phyloP scores from a whole-genome alignment of 2,888 invertebrate genomes.

The Harpalus rufipes region DNA sequence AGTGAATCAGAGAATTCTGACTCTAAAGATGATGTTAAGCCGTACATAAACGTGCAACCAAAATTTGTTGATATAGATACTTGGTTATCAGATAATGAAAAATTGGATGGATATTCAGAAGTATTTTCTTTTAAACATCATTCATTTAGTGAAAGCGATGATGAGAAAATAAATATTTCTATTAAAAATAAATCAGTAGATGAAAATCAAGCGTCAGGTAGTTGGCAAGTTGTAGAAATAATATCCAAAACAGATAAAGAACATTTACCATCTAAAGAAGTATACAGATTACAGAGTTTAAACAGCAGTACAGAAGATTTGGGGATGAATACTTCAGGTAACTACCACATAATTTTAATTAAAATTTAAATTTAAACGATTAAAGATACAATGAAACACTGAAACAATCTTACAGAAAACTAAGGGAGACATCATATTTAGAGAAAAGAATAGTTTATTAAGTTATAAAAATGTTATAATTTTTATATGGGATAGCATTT shows the following conservation, averaged over 20 bases:
- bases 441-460: too few relatives aligned
- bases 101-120: constrained; percentile 62
- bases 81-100: constrained; percentile 63
- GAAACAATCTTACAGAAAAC: too few relatives aligned
- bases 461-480: too few relatives aligned
- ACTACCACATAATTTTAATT: not conserved
- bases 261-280: constrained; percentile 9
- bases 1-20: constrained; percentile 48
- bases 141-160: constrained; percentile 56
- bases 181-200: constrained; percentile 14
- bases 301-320: constrained; percentile 41
- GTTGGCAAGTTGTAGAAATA: constrained; percentile 56
- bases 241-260: constrained; percentile 50
- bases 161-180: constrained; percentile 53
- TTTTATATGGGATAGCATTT: too few relatives aligned
- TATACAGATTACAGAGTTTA: constrained; percentile 16
- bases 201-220: constrained; percentile 33
- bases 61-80: constrained; percentile 58
- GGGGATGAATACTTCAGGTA: constrained; percentile 48
- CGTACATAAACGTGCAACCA: constrained; percentile 27
- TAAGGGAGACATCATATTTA: too few relatives aligned
- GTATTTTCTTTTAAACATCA: constrained; percentile 61
- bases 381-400: too few relatives aligned
- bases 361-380: not conserved
- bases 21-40: constrained; percentile 26